These are phyloP conservation scores for Ondatra zibethicus DNA, from an alignment of 2,113 vertebrate species.

Conservation along the genomic window DNA sequence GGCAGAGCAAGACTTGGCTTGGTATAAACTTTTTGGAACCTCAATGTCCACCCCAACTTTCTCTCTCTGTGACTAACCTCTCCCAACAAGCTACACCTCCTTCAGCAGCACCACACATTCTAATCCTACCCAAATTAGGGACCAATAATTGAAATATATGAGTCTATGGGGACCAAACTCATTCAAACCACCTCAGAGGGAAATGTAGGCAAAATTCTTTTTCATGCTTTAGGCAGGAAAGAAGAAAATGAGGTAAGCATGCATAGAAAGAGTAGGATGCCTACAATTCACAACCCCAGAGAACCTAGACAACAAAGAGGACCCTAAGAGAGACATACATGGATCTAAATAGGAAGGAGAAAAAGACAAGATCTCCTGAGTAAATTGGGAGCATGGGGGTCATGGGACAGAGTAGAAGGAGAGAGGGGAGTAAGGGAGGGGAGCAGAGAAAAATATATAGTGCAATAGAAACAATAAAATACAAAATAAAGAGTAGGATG, in stretches of 20 bases:
- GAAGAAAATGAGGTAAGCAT: background rate
- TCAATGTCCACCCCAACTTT: background rate
- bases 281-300: no score
- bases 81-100: background rate
- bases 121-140: background rate
- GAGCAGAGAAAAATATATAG: no score
- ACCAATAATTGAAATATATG: background rate
- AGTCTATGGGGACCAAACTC: background rate
- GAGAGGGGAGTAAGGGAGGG: no score
- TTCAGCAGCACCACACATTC: background rate
- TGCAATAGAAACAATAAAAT: no score
- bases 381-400: no score
- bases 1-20: background rate
- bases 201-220: background rate
- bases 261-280: background rate
- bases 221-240: background rate
- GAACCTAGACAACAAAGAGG: no score
- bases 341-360: no score
- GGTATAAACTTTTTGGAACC: background rate
- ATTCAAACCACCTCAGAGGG: background rate
- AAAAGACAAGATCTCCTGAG: no score
- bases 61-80: background rate
- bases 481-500: background rate
- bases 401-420: no score
- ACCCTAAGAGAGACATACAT: no score